Base-by-base conservation (phyloP, 2,888 invertebrate species). In the Druceiella hillmani region DNA sequence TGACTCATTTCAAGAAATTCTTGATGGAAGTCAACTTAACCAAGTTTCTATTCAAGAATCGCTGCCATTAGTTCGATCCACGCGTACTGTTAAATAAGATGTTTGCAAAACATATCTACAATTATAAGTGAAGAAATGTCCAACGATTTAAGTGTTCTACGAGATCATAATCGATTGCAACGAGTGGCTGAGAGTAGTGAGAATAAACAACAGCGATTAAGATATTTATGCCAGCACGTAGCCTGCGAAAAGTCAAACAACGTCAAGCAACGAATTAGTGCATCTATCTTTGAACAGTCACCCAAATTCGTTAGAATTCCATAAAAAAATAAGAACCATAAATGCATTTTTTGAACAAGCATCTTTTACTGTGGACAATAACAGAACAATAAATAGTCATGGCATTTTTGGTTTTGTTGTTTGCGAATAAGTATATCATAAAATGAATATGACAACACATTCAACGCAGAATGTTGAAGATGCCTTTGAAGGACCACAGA, bases 401-500 rank as follows among this genome's bases (percentile, higher is more conserved):
- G 41, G 44, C 3, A 38, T 41, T 41, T 44, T 41, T 41, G 36
- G 44, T 44, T 44, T 44, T 44, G 41, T 41, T 25, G 33, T 41
- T 44, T 41, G 41, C 38, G 41, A 41, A 44, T 38, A 44, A 44
- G 36, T 44, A 38, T 44, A 44, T 41, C 38, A 44, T 44, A 24
- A 33, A 41, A 44, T 44, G 38, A 44, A 39, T 44, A 44, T 39
- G 41, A 22, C 44, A 33, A 36, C 39, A 16, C 36, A 42, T 25
- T 41, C 41, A 29, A 33, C 39, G n/a, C 41, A 36, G 36, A 42
- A 35, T 42, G 32, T 38, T 32, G 38, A 37, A 29, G 36, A 33
- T 40, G 40, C 33, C 33, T 40, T 36, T 38, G 44, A 44, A 17
- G 37, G 36, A 9, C 41, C 38, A 44, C 36, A 12, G 32, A 35